phyloP scores from a whole-genome alignment of 2,113 vertebrate genomes.

The Choloepus hoffmanni region DNA sequence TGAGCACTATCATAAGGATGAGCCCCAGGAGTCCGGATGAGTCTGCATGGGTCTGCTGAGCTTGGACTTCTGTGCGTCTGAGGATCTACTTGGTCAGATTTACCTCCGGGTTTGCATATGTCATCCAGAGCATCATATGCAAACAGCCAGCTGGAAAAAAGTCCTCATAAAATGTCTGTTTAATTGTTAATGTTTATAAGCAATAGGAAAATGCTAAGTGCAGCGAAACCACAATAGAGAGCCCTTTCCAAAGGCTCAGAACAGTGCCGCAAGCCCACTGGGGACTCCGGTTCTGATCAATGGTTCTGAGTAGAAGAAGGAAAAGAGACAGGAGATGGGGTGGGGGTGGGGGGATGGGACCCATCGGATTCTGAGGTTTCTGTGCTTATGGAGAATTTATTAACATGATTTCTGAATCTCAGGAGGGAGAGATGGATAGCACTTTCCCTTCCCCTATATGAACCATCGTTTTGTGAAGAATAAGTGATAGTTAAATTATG shows the following conservation, averaged over 20 bases:
- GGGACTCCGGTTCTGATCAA: not conserved
- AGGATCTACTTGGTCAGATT: not conserved
- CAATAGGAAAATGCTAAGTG: not conserved
- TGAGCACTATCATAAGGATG: not conserved
- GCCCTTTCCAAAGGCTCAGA: not conserved
- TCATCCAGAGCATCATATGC: not conserved
- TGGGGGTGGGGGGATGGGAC: not conserved
- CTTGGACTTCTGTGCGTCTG: not conserved
- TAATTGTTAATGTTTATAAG: slow-evolving; percentile 37
- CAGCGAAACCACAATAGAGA: not conserved
- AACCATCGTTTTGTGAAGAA: not conserved
- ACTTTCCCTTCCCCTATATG: not conserved
- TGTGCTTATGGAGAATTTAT: not conserved
- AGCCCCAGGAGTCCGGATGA: not conserved
- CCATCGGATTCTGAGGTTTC: not conserved
- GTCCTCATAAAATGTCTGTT: not conserved
- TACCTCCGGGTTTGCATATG: not conserved
- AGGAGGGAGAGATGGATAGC: not conserved
- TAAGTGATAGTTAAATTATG: not conserved
- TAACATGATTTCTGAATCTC: not conserved
- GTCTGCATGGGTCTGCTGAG: not conserved
- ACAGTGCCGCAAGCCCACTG: not conserved
- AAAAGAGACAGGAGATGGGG: not conserved
- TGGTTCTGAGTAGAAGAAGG: not conserved
- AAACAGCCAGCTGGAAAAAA: not conserved